Percentiles rank a stretch among this genome's conserved stretches.
phyloP scores from a whole-genome alignment of 2,113 vertebrate genomes.

The Aleadryas rufinucha region DNA sequence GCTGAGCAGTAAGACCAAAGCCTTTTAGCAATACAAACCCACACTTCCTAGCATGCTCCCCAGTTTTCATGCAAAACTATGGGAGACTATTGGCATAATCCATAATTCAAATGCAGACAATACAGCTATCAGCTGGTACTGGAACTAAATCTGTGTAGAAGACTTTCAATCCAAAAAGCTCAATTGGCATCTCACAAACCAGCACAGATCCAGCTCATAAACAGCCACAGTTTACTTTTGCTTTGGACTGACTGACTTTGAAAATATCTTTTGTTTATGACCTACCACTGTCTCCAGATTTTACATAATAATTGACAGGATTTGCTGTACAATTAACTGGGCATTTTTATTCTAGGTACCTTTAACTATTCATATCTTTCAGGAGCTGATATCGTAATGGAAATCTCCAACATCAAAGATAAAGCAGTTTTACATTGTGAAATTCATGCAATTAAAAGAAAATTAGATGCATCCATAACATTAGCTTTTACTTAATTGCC shows the following conservation, averaged over 20 bases:
- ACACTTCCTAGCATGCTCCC: background rate
- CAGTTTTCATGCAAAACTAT: background rate
- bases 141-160: background rate
- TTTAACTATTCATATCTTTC: background rate
- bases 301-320: background rate
- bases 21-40: background rate
- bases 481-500: background rate
- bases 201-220: background rate
- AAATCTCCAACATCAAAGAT: constrained; percentile 9
- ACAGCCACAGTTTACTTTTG: background rate
- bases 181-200: background rate
- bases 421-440: background rate
- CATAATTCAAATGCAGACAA: background rate
- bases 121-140: background rate
- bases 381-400: background rate
- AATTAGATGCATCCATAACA: constrained; percentile 2
- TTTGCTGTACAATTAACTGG: background rate
- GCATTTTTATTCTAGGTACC: background rate
- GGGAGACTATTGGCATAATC: background rate
- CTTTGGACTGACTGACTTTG: background rate
- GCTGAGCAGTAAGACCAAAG: background rate
- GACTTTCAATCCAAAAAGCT: background rate
- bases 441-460: background rate
- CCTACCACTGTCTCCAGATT: background rate
- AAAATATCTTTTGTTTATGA: background rate